phyloP scores from a whole-genome alignment of 2,113 vertebrate species.

The Mastomys coucha region DNA sequence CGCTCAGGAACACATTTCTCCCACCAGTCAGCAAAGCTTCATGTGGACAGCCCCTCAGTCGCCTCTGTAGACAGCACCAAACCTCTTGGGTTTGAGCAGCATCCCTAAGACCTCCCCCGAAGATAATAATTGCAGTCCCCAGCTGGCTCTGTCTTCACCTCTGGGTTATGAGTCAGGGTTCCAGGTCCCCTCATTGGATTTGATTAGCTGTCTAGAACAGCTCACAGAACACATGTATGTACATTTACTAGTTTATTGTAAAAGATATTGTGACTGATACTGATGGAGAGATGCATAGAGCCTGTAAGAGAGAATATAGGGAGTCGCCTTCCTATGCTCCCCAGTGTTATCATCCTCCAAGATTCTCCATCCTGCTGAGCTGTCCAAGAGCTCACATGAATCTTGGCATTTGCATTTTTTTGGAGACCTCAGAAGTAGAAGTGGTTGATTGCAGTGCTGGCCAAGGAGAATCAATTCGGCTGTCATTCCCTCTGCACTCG shows the following conservation, averaged over 20 bases:
- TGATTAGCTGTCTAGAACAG: neutral
- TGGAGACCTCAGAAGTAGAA: too few relatives aligned
- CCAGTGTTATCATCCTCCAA: neutral
- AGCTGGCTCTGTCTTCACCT: neutral
- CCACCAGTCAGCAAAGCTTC: neutral
- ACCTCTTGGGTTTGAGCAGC: too few relatives aligned
- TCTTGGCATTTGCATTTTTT: neutral
- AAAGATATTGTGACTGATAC: neutral
- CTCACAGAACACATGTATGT: neutral
- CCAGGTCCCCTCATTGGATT: too few relatives aligned
- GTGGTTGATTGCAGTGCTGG: too few relatives aligned
- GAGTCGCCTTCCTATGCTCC: neutral
- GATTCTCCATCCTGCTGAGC: neutral
- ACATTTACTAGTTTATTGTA: neutral
- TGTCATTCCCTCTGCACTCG: neutral
- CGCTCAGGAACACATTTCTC: neutral
- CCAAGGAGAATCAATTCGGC: neutral
- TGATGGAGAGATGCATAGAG: neutral
- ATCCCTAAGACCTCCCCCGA: neutral
- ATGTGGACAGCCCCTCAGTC: neutral
- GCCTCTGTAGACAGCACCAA: neutral
- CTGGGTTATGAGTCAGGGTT: neutral
- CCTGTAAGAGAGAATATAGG: neutral
- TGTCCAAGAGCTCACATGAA: neutral
- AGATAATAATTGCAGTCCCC: neutral